phyloP scores from a whole-genome alignment of 2,797 vertebrate genomes.

The Falco cherrug region DNA sequence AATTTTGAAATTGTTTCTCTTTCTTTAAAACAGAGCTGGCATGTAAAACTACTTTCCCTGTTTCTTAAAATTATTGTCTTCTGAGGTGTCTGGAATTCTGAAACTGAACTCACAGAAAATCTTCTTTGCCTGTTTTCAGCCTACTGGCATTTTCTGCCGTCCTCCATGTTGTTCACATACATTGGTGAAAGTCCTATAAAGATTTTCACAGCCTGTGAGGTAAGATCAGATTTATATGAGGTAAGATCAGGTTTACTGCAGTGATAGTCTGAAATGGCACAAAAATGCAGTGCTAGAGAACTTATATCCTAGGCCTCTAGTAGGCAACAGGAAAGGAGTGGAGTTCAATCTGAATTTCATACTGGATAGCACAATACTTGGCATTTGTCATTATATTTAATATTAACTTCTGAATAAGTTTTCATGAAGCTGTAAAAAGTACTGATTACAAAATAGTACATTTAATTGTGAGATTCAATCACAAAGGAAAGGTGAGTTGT shows the following conservation, averaged over 20 bases:
- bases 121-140: neutral
- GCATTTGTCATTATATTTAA: neutral
- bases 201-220: neutral
- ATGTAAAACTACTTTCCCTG: neutral
- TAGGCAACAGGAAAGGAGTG: neutral
- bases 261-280: neutral
- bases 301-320: neutral
- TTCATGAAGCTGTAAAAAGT: neutral
- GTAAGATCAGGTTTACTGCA: neutral
- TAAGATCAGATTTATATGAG: neutral
- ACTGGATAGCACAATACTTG: neutral
- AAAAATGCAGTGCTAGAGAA: neutral
- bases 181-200: neutral
- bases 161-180: constrained; percentile 8
- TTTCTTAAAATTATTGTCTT: neutral
- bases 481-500: neutral
- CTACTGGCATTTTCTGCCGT: neutral
- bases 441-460: neutral
- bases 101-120: neutral
- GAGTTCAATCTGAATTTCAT: constrained; percentile 14
- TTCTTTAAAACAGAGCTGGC: constrained; percentile 31
- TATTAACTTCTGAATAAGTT: neutral
- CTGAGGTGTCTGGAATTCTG: neutral
- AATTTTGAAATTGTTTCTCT: neutral
- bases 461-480: neutral